Evolutionary conservation across 1,140 invertebrate species (phyloP).

Genomic region (Patella vulgata): DNA sequence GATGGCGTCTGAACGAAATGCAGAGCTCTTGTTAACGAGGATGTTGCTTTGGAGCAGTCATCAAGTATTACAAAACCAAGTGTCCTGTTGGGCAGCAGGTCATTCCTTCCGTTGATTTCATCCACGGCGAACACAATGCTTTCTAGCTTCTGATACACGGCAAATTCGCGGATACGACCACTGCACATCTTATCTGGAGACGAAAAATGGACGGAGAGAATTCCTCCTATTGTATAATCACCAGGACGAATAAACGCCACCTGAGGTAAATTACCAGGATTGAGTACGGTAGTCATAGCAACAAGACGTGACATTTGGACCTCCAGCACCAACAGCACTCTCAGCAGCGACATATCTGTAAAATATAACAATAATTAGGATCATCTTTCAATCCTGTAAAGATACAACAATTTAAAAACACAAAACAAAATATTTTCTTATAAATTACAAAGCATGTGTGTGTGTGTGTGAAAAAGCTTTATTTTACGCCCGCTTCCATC

Average conservation of each 20-base stretch:
- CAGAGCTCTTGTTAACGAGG: slow-evolving; percentile 79
- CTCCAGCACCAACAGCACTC: too few species aligned
- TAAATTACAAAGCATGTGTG: too few species aligned
- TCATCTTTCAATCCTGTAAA: too few species aligned
- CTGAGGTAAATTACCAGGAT: too few species aligned
- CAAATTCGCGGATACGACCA: slow-evolving; percentile 1
- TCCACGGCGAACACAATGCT: slow-evolving; percentile 83
- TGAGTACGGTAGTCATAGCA: too few species aligned
- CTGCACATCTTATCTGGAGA: slow-evolving; percentile 2
- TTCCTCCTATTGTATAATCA: slow-evolving; percentile 7
- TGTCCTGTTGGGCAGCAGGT: slow-evolving; percentile 70
- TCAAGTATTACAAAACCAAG: slow-evolving; percentile 80
- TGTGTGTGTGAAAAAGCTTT: too few species aligned
- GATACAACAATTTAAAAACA: too few species aligned
- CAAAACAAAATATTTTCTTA: too few species aligned
- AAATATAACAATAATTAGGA: too few species aligned
- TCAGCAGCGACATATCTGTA: too few species aligned
- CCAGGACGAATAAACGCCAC: background rate
- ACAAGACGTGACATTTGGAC: too few species aligned
- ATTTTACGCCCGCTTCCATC: too few species aligned
- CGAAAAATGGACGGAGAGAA: slow-evolving; percentile 5
- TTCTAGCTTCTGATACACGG: slow-evolving; percentile 77
- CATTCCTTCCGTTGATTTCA: slow-evolving; percentile 74
- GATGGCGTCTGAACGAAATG: slow-evolving; percentile 73
- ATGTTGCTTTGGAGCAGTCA: slow-evolving; percentile 80